Evolutionary conservation across 2,797 vertebrate genomes (phyloP), one percentile per base, ranked within the genome.

Genomic region (Phoebastria nigripes): DNA sequence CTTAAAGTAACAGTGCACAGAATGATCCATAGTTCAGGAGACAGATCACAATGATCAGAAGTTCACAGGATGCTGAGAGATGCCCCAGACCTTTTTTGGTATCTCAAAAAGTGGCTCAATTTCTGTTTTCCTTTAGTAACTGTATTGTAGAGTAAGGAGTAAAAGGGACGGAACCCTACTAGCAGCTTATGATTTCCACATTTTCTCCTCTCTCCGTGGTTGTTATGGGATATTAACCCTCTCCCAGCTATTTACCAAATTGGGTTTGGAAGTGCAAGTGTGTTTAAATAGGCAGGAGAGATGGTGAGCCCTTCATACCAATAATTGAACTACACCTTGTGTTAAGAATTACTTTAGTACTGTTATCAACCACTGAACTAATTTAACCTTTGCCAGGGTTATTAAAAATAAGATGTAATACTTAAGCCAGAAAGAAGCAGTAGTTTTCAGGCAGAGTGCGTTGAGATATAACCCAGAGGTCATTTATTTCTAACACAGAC

Each of bases 401-500:
- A 82, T 91, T 87, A 74, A 89, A 70, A 93, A 39, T 56, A 82
- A 78, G 28, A 49, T 89, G 77, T 82, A 77, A 89, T 90, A 74
- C 61, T 85, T 80, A 78, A 89, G 46, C 19, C 52, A 91, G 55
- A 85, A 73, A 69, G 78, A 56, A 92, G 63, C 35, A 41, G 52
- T 35, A 41, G 33, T 94, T 95, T 94, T 81, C 84, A 94, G 41
- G 69, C 74, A 82, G 44, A 81, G n/a, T 61, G n/a, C 18, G 31
- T 25, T 74, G 82, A 90, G 51, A 77, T 87, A 46, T 80, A 92
- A 94, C 65, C 65, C 76, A 89, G 71, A 87, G 90, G 74, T 90
- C 41, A 58, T 93, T 92, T 92, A 82, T 95, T 95, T 95, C 95
- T 92, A 80, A 93, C 89, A 70, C 58, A 39, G 37, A 80, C 92